Conservation (phyloP, 1,140 invertebrate genomes). For the Drosophila suzukii region DNA sequence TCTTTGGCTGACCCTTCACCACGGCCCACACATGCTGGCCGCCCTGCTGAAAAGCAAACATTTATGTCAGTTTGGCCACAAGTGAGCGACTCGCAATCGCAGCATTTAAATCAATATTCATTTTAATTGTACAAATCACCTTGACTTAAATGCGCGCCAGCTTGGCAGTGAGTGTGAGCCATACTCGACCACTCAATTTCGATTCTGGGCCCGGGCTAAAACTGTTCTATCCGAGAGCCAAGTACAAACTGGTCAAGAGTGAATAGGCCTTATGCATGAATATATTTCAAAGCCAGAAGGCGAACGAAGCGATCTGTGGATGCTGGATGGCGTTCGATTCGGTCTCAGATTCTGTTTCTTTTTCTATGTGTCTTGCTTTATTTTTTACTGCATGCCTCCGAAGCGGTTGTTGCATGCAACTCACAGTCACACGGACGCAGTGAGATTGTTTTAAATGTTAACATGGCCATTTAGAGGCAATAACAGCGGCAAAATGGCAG, state of each 20-base stretch:
- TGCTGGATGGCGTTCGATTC: conserved; percentile 28
- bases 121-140: conserved; percentile 83
- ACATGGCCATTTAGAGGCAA: conserved; percentile 83
- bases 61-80: conserved; percentile 25
- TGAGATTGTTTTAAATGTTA: conserved; percentile 83
- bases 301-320: conserved; percentile 36
- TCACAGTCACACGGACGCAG: conserved; percentile 55
- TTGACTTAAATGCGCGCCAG: conserved; percentile 73
- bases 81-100: conserved; percentile 48
- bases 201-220: conserved; percentile 49
- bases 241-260: conserved; percentile 14
- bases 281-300: conserved; percentile 54
- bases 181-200: conserved; percentile 67
- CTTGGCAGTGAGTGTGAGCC: conserved; percentile 22
- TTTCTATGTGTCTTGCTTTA: conserved; percentile 14
- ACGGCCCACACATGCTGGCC: conserved; percentile 13
- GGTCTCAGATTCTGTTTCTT: conserved; percentile 10
- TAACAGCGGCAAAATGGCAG: conserved; percentile 83
- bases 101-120: conserved; percentile 78
- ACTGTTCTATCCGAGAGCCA: conserved; percentile 51
- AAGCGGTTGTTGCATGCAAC: conserved; percentile 70
- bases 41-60: conserved; percentile 12
- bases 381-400: conserved; percentile 47
- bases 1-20: conserved; percentile 20
- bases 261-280: conserved; percentile 37